Evolutionary conservation across 2,888 invertebrate genomes (phyloP).

Genomic region (Xestobium rufovillosum): DNA sequence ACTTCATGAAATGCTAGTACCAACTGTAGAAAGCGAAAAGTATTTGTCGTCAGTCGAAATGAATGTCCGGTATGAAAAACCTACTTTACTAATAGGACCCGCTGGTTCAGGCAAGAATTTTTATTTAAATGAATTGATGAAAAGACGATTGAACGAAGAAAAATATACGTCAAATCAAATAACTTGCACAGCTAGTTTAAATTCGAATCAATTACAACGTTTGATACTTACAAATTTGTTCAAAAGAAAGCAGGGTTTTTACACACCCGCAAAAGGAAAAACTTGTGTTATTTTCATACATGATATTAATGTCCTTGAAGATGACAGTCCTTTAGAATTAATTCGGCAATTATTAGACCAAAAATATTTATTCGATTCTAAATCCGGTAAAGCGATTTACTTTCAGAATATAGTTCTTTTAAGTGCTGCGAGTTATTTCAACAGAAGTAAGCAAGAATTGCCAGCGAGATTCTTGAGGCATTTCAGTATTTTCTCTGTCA

Average conservation of each 20-base stretch:
- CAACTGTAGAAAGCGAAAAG: slow-evolving; percentile 52
- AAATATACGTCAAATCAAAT: slow-evolving; percentile 48
- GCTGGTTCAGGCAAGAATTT: slow-evolving; percentile 58
- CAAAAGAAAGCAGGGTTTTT: slow-evolving; percentile 48
- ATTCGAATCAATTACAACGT: slow-evolving; percentile 44
- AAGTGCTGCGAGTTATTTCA: slow-evolving; percentile 49
- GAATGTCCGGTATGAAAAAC: slow-evolving; percentile 54
- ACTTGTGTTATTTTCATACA: slow-evolving; percentile 57
- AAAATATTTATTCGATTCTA: slow-evolving; percentile 53
- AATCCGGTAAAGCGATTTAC: slow-evolving; percentile 47
- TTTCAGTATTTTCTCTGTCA: slow-evolving; percentile 53
- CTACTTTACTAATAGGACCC: slow-evolving; percentile 55
- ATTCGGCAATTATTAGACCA: slow-evolving; percentile 57
- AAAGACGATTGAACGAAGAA: slow-evolving; percentile 44
- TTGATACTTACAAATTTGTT: slow-evolving; percentile 46
- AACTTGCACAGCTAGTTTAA: slow-evolving; percentile 48
- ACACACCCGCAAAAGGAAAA: slow-evolving; percentile 49
- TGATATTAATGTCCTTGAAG: slow-evolving; percentile 54
- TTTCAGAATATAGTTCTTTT: slow-evolving; percentile 50
- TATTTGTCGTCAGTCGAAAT: slow-evolving; percentile 48
- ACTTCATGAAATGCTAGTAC: slow-evolving; percentile 44
- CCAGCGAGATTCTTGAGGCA: slow-evolving; percentile 54
- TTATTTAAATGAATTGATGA: slow-evolving; percentile 45
- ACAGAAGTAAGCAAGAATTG: slow-evolving; percentile 43
- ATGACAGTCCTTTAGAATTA: slow-evolving; percentile 51